These are phyloP conservation scores for Atlantisia rogersi DNA, from an alignment of 2,113 vertebrate species.

Conservation along the genomic window DNA sequence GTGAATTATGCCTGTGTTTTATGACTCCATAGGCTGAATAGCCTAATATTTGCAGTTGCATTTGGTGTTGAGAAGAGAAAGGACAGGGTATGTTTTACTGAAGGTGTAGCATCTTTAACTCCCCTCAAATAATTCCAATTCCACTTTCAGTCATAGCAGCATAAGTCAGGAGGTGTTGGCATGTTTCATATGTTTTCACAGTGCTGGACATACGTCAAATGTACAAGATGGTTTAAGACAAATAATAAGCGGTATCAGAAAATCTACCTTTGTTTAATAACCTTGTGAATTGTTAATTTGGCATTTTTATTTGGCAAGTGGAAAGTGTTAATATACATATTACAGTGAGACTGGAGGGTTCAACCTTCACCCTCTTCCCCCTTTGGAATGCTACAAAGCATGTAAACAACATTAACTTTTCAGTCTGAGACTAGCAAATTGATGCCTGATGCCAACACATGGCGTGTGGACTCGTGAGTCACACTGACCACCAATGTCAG, in stretches of 20 bases:
- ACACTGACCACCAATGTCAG: background rate
- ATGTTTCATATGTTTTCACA: background rate
- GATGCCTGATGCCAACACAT: background rate
- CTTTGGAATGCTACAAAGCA: background rate
- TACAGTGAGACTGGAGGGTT: background rate
- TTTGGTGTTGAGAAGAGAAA: constrained; percentile 17
- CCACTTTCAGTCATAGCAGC: background rate
- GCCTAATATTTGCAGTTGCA: background rate
- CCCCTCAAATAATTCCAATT: constrained; percentile 22
- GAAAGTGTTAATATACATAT: background rate
- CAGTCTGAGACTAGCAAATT: background rate
- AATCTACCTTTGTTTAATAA: background rate
- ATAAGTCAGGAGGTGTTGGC: background rate
- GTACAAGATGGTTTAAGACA: background rate
- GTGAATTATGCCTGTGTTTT: background rate
- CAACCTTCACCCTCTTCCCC: accelerated
- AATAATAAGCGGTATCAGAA: background rate
- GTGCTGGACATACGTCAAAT: background rate
- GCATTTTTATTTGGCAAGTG: background rate
- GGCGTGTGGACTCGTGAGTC: accelerated
- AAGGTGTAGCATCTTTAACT: background rate
- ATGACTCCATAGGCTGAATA: background rate
- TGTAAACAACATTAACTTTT: background rate
- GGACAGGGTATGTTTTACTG: background rate
- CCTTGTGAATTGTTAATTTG: background rate